Percentiles rank a stretch among this genome's conserved stretches.
Conservation (phyloP, 2,888 invertebrate genomes). For the Phytoseiulus persimilis region DNA sequence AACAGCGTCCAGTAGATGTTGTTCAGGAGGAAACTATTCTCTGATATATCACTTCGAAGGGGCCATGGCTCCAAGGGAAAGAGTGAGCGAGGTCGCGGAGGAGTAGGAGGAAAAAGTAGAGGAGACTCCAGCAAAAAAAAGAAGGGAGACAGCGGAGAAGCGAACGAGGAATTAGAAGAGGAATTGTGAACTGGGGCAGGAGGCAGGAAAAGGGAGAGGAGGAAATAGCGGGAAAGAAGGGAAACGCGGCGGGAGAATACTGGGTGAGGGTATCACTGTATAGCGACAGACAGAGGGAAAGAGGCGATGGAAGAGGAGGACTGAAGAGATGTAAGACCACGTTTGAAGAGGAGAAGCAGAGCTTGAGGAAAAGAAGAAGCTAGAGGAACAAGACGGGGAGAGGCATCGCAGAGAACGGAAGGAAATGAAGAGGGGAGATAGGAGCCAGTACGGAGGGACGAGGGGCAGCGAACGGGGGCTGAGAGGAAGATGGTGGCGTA, state of each 20-base stretch:
- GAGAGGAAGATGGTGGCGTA: neutral
- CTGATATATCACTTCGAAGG: neutral
- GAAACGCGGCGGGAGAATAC: neutral
- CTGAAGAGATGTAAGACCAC: neutral
- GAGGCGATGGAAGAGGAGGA: neutral
- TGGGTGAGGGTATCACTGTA: neutral
- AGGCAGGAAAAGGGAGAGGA: neutral
- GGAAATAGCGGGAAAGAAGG: neutral
- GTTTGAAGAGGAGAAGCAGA: neutral
- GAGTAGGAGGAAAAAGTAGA: neutral
- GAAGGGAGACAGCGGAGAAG: neutral
- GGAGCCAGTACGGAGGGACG: neutral
- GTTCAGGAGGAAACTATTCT: neutral
- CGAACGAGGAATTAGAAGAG: neutral
- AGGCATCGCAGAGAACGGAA: neutral
- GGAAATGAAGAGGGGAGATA: neutral
- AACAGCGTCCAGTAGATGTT: neutral
- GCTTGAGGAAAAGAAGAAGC: no score
- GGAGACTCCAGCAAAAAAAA: neutral
- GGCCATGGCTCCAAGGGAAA: neutral
- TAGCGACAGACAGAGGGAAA: neutral
- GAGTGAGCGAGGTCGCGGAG: neutral
- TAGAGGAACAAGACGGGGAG: neutral
- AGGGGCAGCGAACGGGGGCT: neutral
- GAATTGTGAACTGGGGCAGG: neutral